These are phyloP conservation scores for Narcine bancroftii DNA, from an alignment of 2,113 vertebrate genomes.

Conservation along the genomic window DNA sequence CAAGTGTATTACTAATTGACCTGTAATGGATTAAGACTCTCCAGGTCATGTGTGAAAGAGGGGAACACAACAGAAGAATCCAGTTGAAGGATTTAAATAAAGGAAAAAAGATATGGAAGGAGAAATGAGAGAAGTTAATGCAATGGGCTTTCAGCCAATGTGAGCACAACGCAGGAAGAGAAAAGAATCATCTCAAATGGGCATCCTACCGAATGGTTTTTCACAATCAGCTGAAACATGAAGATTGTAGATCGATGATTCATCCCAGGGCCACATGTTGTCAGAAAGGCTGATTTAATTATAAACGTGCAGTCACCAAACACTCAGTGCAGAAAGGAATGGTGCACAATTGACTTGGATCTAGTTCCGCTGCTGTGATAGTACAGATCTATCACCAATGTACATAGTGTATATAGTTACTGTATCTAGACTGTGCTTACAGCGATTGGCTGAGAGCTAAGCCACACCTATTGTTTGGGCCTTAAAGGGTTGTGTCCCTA, in stretches of 20 bases:
- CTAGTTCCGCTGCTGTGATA: background rate
- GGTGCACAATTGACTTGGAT: background rate
- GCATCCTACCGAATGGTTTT: background rate
- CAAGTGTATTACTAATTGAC: conserved; percentile 36
- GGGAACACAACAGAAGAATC: conserved; percentile 16
- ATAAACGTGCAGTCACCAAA: background rate
- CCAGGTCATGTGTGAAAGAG: conserved; percentile 33
- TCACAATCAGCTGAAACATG: background rate
- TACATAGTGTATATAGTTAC: too few species aligned
- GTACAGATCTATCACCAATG: too few species aligned
- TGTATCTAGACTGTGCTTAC: too few species aligned
- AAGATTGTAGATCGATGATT: background rate
- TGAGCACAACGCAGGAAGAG: background rate
- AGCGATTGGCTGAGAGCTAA: too few species aligned
- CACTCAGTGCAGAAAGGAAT: background rate
- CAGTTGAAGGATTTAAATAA: conserved; percentile 1
- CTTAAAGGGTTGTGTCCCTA: too few species aligned
- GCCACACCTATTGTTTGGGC: too few species aligned
- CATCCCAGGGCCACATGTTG: background rate
- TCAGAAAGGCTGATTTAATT: background rate
- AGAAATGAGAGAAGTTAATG: background rate
- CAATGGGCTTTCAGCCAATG: background rate
- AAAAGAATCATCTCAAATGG: background rate
- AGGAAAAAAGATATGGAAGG: background rate
- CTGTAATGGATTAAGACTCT: conserved; percentile 31